Evolutionary conservation across 2,888 invertebrate species (phyloP), one percentile per base, ranked within the genome.

Genomic region (Xestoiulus laeticollis): DNA sequence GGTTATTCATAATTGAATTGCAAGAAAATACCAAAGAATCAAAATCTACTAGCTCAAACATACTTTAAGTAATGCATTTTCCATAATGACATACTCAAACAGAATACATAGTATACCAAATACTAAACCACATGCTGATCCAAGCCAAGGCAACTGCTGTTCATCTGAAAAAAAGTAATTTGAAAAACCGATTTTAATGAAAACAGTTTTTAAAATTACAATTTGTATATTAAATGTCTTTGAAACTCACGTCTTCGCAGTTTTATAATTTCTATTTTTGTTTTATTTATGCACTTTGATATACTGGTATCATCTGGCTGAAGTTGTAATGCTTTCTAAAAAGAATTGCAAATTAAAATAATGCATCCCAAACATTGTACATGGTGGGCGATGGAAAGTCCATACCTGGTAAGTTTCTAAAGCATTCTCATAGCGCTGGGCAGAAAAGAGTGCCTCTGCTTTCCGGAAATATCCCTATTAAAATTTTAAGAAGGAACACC

Each of bases 131-230:
- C 96, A 92, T 86, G 95, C 95, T 89, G 95, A 94, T 89, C 95
- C 95, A 78, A 96, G 92, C 96, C 95, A 96, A 84, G 96, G 95
- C 89, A 95, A 93, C 91, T 95, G 95, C 90, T 94, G 94, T 91
- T 95, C 94, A 89, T 93, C 95, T 95, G 88, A 19, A 30, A 43
- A 84, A 48, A 22, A 26, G 33, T 82, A 78, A 87, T 85, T 16
- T 48, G 19, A 1, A 86, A 38, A 33, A 33, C 19, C 2, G 4
- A 78, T 38, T 84, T 44, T 43, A 83, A n/a, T 12, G 33, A 33
- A 10, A 16, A 22, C 8, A 26, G 33, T 59, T 16, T 59, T 83
- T 8, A 1, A 86, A 19, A 85, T n/a, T 16, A 53, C 6, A 6
- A 48, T 86, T 19, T 53, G 30, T 48, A 44, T 33, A 3, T n/a